Percentiles rank a stretch among this genome's conserved stretches.
phyloP scores from a whole-genome alignment of 2,113 vertebrate genomes.

The Diadophis punctatus region DNA sequence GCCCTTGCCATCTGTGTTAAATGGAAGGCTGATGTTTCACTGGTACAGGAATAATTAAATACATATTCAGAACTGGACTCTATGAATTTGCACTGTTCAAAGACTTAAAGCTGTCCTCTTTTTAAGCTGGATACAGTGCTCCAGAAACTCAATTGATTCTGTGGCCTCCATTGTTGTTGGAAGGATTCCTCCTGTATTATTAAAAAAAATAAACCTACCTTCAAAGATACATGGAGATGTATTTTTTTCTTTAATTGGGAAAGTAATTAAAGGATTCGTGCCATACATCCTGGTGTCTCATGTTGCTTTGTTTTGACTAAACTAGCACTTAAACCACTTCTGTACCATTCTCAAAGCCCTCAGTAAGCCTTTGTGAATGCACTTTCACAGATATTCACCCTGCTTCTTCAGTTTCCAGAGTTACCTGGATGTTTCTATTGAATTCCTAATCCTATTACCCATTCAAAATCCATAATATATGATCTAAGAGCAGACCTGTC shows the following conservation, averaged over 20 bases:
- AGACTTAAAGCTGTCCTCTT: background rate
- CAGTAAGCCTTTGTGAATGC: background rate
- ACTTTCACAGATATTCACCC: background rate
- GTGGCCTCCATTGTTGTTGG: background rate
- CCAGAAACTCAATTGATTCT: background rate
- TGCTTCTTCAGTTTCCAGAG: background rate
- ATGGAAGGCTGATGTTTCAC: background rate
- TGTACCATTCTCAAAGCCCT: background rate
- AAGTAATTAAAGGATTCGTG: background rate
- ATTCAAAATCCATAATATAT: background rate
- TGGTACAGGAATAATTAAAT: background rate
- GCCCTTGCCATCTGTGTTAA: background rate
- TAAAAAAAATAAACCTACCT: background rate
- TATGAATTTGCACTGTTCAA: background rate
- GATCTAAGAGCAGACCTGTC: background rate
- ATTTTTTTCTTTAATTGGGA: background rate
- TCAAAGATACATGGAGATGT: background rate
- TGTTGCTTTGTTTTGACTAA: background rate
- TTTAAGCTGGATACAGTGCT: background rate
- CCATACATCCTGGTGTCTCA: background rate
- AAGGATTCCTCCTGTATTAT: background rate
- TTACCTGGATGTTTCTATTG: background rate
- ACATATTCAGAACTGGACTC: background rate
- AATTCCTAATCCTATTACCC: background rate
- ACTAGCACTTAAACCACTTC: background rate